These are phyloP conservation scores for Nebria ingens DNA, from an alignment of 1,140 invertebrate species.

Conservation along the genomic window DNA sequence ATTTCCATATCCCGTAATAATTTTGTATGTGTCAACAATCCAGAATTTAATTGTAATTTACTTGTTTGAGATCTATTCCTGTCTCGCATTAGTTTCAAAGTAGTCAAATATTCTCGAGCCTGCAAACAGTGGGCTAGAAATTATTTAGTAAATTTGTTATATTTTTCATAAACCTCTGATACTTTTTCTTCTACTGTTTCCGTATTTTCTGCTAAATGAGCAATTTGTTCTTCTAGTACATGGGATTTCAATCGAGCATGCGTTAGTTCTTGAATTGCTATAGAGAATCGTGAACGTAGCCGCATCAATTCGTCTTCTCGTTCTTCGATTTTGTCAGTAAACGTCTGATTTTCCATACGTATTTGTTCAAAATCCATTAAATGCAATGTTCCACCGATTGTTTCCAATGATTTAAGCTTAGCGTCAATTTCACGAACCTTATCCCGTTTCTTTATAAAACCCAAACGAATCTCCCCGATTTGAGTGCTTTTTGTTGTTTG, in stretches of 20 bases:
- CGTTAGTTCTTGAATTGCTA: background rate
- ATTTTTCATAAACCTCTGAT: background rate
- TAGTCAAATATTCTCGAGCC: background rate
- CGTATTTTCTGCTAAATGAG: background rate
- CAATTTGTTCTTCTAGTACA: background rate
- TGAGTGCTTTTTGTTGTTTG: background rate
- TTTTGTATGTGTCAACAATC: background rate
- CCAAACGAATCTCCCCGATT: background rate
- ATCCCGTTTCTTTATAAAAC: background rate
- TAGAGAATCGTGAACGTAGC: background rate
- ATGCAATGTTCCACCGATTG: background rate
- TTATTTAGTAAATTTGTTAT: background rate
- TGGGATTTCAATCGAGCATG: background rate
- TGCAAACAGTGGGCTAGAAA: too few species aligned
- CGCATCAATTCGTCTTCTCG: background rate
- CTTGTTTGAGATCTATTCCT: background rate
- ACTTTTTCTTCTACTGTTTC: background rate
- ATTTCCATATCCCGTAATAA: background rate
- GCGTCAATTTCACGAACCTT: background rate
- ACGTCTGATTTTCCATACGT: background rate
- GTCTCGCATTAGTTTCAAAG: background rate
- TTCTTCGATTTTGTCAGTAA: background rate
- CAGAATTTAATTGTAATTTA: background rate
- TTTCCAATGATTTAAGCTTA: background rate
- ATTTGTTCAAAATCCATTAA: conserved; percentile 1